A percentile compares a stretch with the other conserved stretches of the same genome.
Conservation (phyloP, 2,113 vertebrate genomes). For the Oreochromis aureus region DNA sequence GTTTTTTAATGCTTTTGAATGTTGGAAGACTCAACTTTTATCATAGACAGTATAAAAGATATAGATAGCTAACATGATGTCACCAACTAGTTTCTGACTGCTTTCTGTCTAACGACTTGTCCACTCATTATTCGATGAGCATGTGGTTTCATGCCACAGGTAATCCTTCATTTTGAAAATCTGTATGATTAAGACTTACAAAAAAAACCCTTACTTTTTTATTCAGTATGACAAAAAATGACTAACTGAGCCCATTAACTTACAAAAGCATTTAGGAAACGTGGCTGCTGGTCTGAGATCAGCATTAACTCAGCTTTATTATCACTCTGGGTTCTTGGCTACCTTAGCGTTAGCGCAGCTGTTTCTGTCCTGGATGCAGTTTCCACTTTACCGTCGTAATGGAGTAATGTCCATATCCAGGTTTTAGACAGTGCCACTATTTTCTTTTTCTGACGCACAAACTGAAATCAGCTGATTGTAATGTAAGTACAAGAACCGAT, state of each 20-base stretch:
- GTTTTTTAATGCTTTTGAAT: not conserved
- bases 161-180: not conserved
- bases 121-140: not conserved
- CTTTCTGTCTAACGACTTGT: not conserved
- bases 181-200: not conserved
- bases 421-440: not conserved
- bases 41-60: not conserved
- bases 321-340: not conserved
- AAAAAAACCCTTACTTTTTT: fast-evolving
- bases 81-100: not conserved
- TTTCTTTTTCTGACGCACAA: not conserved
- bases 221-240: not conserved
- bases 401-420: not conserved
- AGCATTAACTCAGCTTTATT: not conserved
- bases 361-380: not conserved
- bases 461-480: not conserved
- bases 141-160: not conserved
- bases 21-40: not conserved
- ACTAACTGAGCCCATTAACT: not conserved
- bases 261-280: not conserved
- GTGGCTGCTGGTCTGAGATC: not conserved
- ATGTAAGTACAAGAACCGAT: not conserved
- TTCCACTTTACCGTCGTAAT: not conserved
- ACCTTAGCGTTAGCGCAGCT: not conserved
- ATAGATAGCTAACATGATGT: not conserved